Evolutionary conservation across 2,113 vertebrate species (phyloP).

Genomic region (Clarias macrocephalus): DNA sequence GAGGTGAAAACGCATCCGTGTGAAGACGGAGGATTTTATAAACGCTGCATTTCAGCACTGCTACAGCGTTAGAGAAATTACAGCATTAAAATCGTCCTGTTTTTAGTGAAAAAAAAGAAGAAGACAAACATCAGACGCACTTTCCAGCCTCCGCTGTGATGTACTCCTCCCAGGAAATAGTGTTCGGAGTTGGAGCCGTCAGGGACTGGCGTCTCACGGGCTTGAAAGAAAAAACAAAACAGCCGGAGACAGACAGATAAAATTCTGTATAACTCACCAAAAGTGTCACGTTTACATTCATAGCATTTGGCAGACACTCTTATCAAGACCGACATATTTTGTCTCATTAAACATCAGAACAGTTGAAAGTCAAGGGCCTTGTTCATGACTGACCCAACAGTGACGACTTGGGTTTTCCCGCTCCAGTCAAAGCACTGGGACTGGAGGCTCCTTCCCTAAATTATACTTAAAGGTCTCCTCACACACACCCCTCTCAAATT

Average conservation of each 20-base stretch:
- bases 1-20: neutral
- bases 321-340: too few species aligned
- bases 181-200: conserved; percentile 87
- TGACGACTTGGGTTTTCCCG: too few species aligned
- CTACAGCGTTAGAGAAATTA: neutral
- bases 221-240: conserved; percentile 62
- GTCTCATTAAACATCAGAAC: too few species aligned
- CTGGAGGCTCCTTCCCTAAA: too few species aligned
- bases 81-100: neutral
- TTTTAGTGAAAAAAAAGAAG: neutral
- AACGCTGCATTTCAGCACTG: neutral
- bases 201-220: conserved; percentile 89
- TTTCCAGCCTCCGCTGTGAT: conserved; percentile 94
- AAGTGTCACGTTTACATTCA: neutral
- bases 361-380: too few species aligned
- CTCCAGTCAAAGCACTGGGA: too few species aligned
- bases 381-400: too few species aligned
- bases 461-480: too few species aligned
- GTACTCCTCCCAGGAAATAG: conserved; percentile 97
- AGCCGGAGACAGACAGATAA: neutral
- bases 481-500: too few species aligned
- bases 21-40: neutral
- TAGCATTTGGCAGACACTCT: too few species aligned
- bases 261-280: neutral
- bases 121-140: conserved; percentile 69